Evolutionary conservation across 2,113 vertebrate species (phyloP).

Genomic region (Istiophorus platypterus): DNA sequence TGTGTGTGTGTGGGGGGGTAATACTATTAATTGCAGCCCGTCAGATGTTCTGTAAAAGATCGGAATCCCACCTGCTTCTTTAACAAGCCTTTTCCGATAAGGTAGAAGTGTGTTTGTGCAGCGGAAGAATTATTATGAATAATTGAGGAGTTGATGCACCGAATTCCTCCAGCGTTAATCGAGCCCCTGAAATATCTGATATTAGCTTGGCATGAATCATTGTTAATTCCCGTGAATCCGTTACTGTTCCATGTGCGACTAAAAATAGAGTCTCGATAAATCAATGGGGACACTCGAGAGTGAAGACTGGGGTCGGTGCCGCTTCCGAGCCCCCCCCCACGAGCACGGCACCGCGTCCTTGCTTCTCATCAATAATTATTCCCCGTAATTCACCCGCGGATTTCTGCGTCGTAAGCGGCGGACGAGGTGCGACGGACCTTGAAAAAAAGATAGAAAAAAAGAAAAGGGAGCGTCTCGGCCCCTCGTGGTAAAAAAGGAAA

Average conservation of each 20-base stretch:
- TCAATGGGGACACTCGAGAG: conserved; percentile 75
- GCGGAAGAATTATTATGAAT: conserved; percentile 74
- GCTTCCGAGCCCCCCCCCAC: conserved; percentile 66
- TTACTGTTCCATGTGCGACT: conserved; percentile 73
- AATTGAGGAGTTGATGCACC: conserved; percentile 57
- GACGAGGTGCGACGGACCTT: conserved; percentile 45
- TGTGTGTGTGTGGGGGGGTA: conserved; percentile 35
- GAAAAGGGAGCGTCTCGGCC: conserved; percentile 19
- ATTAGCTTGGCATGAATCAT: conserved; percentile 76
- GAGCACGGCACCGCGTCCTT: conserved; percentile 51
- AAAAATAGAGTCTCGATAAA: conserved; percentile 79
- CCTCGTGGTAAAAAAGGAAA: too few relatives aligned
- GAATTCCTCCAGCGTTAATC: conserved; percentile 70
- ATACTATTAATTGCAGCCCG: conserved; percentile 51
- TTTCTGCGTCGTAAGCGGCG: conserved; percentile 42
- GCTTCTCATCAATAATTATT: conserved; percentile 75
- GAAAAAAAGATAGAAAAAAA: too few relatives aligned
- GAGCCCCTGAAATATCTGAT: conserved; percentile 74
- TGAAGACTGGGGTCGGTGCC: conserved; percentile 57
- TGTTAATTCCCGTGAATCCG: conserved; percentile 77
- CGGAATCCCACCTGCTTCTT: conserved; percentile 50
- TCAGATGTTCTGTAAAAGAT: conserved; percentile 46
- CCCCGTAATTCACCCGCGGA: conserved; percentile 63
- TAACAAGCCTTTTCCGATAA: conserved; percentile 50
- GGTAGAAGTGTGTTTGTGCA: conserved; percentile 65